A percentile compares a stretch with the other conserved stretches of the same genome.
Evolutionary conservation across 2,797 vertebrate genomes (phyloP).

Genomic region (Pangasius macronema): DNA sequence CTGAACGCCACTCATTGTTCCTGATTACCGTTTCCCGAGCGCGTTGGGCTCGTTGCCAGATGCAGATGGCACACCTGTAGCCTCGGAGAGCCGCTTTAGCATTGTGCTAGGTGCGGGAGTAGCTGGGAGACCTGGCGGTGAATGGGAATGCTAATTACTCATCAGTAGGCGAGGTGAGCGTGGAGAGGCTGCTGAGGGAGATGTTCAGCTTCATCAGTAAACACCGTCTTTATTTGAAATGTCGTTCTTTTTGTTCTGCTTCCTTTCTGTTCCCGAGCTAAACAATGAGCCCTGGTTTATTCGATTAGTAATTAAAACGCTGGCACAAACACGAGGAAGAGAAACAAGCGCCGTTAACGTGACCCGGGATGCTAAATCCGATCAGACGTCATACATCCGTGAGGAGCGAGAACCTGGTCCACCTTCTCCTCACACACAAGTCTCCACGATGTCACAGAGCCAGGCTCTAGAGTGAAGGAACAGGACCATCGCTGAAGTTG

Average conservation of each 20-base stretch:
- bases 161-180: constrained; percentile 27
- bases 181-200: constrained; percentile 22
- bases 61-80: constrained; percentile 58
- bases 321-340: neutral
- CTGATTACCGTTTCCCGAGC: constrained; percentile 26
- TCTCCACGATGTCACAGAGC: neutral
- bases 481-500: no score
- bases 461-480: no score
- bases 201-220: constrained; percentile 36
- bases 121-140: constrained; percentile 35
- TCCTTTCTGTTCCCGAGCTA: constrained; percentile 42
- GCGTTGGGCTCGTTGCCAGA: constrained; percentile 51
- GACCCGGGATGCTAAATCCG: neutral
- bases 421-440: neutral
- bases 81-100: constrained; percentile 35
- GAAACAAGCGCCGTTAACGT: neutral
- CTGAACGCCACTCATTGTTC: constrained; percentile 36
- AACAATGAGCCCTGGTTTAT: constrained; percentile 1
- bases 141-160: constrained; percentile 60
- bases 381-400: neutral
- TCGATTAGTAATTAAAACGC: neutral
- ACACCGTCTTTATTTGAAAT: constrained; percentile 45
- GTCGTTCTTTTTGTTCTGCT: constrained; percentile 34
- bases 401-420: neutral
- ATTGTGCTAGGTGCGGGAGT: constrained; percentile 44